These are phyloP conservation scores for Agriopis leucophaearia DNA, from an alignment of 2,888 invertebrate species.

Conservation along the genomic window DNA sequence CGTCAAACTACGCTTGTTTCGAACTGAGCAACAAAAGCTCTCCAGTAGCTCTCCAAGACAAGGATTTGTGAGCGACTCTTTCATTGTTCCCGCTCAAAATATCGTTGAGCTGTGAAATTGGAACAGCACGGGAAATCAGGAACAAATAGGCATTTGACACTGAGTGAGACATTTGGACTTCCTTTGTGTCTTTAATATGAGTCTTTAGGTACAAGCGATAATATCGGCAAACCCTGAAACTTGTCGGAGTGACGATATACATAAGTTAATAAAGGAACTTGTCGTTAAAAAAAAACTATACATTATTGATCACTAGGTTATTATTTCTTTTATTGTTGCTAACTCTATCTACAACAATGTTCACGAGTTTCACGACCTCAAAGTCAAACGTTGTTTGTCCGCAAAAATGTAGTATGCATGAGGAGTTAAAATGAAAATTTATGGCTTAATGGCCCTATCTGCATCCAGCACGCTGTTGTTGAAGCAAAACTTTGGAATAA, in stretches of 20 bases:
- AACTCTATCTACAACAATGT: slow-evolving; percentile 7
- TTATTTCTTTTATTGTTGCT: background rate
- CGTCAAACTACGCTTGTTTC: slow-evolving; percentile 14
- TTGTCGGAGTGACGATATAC: too few relatives aligned
- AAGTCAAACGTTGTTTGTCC: slow-evolving; percentile 19
- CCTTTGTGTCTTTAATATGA: too few relatives aligned
- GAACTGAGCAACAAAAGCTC: slow-evolving; percentile 29
- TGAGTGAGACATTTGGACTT: background rate
- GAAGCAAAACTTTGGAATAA: slow-evolving; percentile 31
- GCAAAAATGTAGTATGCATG: slow-evolving; percentile 33
- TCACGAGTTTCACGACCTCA: background rate
- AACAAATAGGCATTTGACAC: slow-evolving; percentile 13
- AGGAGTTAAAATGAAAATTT: slow-evolving; percentile 34
- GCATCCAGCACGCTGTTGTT: slow-evolving; percentile 21
- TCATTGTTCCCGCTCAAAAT: slow-evolving; percentile 21
- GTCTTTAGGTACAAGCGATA: too few relatives aligned
- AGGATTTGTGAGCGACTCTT: slow-evolving; percentile 16
- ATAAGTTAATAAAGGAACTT: too few relatives aligned
- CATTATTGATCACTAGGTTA: background rate
- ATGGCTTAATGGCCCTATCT: slow-evolving; percentile 33
- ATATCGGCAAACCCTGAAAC: background rate
- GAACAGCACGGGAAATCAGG: background rate
- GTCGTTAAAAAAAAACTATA: too few relatives aligned
- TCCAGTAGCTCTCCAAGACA: slow-evolving; percentile 10
- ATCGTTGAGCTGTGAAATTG: slow-evolving; percentile 12